Conservation (phyloP, 2,888 invertebrate genomes). For the Phania funesta region DNA sequence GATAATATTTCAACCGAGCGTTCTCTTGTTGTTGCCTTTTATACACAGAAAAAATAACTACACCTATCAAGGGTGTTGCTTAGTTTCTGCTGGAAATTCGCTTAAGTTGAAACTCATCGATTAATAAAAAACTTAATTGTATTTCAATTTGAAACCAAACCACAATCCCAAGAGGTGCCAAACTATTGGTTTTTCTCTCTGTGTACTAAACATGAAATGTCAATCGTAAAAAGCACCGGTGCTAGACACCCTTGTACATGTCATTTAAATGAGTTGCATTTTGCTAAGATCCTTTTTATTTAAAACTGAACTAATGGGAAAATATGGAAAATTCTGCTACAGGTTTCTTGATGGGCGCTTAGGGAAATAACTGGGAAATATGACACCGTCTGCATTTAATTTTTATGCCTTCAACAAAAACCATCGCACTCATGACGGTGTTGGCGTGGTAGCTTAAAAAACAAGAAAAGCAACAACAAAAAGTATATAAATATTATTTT, state of each 20-base stretch:
- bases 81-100: no score
- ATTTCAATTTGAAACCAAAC: no score
- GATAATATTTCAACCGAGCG: not conserved
- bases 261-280: slow-evolving; percentile 10
- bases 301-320: not conserved
- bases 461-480: slow-evolving; percentile 3
- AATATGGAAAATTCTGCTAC: slow-evolving; percentile 30
- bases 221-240: slow-evolving; percentile 17
- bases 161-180: no score
- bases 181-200: not conserved
- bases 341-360: slow-evolving; percentile 65
- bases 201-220: not conserved
- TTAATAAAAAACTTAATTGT: no score
- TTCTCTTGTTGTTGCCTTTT: no score
- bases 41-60: no score
- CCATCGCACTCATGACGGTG: not conserved
- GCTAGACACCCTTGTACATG: slow-evolving; percentile 34
- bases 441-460: not conserved
- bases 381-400: slow-evolving; percentile 57
- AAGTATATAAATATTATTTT: no score
- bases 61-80: no score
- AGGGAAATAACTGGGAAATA: slow-evolving; percentile 67
- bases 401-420: slow-evolving; percentile 16
- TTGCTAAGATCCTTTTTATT: no score
- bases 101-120: no score